Percentiles rank a stretch among this genome's conserved stretches.
Conservation (phyloP, 1,140 invertebrate genomes). For the Papilio helenus region DNA sequence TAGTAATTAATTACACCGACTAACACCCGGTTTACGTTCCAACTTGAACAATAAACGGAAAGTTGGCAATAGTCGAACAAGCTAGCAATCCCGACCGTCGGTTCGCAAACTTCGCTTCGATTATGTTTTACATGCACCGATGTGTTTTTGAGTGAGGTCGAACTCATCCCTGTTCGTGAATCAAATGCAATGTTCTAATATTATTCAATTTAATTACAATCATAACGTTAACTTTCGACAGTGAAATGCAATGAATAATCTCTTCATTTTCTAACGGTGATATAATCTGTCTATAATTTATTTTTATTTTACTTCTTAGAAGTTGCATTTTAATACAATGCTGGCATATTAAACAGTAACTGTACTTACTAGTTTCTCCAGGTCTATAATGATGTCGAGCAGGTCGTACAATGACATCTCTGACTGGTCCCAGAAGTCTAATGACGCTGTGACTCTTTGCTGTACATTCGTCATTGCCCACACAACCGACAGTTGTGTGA, state of each 20-base stretch:
- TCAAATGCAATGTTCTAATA: not conserved
- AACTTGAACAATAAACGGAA: constrained; percentile 58
- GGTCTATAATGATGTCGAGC: constrained; percentile 84
- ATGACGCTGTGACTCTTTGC: constrained; percentile 84
- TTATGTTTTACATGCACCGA: constrained; percentile 39
- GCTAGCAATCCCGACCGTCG: not conserved
- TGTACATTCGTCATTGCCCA: constrained; percentile 78
- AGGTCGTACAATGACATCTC: constrained; percentile 85
- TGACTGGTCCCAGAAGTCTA: constrained; percentile 83
- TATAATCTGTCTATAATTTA: too few species aligned
- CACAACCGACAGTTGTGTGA: constrained; percentile 84
- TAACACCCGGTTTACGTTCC: constrained; percentile 46
- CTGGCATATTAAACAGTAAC: too few species aligned
- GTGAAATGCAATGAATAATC: too few species aligned
- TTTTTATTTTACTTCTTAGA: too few species aligned
- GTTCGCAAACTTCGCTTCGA: constrained; percentile 13
- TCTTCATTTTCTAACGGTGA: too few species aligned
- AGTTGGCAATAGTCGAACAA: constrained; percentile 42
- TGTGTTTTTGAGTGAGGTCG: constrained; percentile 7
- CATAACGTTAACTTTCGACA: not conserved
- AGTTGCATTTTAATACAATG: too few species aligned
- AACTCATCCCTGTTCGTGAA: not conserved
- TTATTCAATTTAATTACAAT: not conserved
- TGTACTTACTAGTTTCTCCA: constrained; percentile 84
- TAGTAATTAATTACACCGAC: constrained; percentile 57